Conservation (phyloP, 2,797 vertebrate species). For the Urocyon cinereoargenteus region DNA sequence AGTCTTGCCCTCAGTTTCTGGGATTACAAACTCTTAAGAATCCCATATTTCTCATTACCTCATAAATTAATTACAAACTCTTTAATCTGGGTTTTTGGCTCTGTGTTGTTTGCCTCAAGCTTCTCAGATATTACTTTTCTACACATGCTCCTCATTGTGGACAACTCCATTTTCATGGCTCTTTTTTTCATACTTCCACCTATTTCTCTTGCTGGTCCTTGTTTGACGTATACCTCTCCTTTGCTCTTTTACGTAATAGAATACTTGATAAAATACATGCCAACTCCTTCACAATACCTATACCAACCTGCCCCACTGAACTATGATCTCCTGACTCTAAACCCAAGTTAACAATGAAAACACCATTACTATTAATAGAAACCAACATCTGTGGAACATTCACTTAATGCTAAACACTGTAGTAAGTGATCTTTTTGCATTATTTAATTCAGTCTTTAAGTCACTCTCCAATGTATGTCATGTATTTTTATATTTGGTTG, state of each 20-base stretch:
- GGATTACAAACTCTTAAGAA: background rate
- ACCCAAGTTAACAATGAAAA: background rate
- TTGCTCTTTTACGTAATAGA: background rate
- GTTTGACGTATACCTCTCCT: background rate
- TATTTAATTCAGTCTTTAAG: background rate
- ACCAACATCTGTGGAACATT: background rate
- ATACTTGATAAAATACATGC: background rate
- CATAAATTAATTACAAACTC: background rate
- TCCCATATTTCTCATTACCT: background rate
- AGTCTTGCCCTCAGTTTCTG: background rate
- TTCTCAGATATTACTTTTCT: background rate
- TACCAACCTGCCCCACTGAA: background rate
- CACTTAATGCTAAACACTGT: background rate
- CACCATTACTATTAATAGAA: background rate
- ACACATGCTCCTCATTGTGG: accelerated
- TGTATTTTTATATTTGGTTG: background rate
- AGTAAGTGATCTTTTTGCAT: background rate
- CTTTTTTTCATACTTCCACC: background rate
- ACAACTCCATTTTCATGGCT: background rate
- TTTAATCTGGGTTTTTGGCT: background rate
- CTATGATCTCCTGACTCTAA: background rate
- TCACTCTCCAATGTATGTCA: background rate
- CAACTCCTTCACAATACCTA: background rate
- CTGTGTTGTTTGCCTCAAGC: background rate
- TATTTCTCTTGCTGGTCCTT: background rate